Conservation (phyloP, 2,113 vertebrate species). For the Bostrychus sinensis region DNA sequence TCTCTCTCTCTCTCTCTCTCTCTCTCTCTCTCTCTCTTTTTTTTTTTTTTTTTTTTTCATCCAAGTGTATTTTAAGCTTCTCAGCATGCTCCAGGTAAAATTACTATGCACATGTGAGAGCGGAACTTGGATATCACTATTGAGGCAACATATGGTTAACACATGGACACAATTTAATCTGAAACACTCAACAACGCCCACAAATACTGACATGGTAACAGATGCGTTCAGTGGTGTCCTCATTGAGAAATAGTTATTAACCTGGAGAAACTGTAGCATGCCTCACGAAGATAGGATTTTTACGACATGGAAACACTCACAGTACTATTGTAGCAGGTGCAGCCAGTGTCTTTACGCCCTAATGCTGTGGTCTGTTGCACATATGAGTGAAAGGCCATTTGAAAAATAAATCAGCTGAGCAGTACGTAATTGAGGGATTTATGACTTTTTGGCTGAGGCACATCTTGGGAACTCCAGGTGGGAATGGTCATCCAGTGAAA, state of each 20-base stretch:
- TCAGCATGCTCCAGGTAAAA: neutral
- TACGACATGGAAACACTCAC: too few species aligned
- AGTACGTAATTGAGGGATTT: neutral
- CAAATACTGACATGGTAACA: neutral
- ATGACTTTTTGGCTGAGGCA: neutral
- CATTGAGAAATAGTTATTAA: too few species aligned
- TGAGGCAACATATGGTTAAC: neutral
- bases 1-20: too few species aligned
- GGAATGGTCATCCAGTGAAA: neutral
- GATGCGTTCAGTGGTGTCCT: neutral
- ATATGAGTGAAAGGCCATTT: neutral
- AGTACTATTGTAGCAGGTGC: too few species aligned
- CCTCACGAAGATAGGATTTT: too few species aligned
- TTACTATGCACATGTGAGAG: neutral
- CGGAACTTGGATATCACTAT: neutral
- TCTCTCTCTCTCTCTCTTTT: too few species aligned
- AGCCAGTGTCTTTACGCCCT: too few species aligned
- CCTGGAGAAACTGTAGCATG: too few species aligned
- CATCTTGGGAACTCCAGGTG: too few species aligned
- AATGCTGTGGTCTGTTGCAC: too few species aligned
- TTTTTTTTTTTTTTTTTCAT: too few species aligned
- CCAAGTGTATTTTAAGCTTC: neutral
- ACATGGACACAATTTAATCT: neutral
- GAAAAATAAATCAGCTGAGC: neutral
- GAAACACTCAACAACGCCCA: neutral